phyloP scores from a whole-genome alignment of 2,888 invertebrate genomes.

The Neocrepidodera transversa region DNA sequence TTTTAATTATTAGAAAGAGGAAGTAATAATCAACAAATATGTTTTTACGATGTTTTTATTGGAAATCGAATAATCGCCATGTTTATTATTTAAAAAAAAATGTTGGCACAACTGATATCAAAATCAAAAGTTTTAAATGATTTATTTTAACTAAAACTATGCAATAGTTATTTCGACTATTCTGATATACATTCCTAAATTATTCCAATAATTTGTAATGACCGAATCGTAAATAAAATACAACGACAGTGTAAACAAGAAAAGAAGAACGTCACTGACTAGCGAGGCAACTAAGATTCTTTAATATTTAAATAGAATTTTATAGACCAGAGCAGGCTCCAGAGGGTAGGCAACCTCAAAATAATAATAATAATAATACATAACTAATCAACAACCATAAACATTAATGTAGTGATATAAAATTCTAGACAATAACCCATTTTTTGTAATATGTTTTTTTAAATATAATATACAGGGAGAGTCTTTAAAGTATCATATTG shows the following conservation, averaged over 20 bases:
- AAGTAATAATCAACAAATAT: no score
- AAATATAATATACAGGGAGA: no score
- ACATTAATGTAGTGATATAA: no score
- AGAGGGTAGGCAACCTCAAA: neutral
- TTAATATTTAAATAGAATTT: constrained; percentile 48
- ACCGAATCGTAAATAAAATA: constrained; percentile 34
- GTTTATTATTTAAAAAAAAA: neutral
- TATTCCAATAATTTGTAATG: constrained; percentile 39
- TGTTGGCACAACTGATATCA: constrained; percentile 5
- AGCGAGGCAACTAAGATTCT: constrained; percentile 50
- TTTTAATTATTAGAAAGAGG: no score
- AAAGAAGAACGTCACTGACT: constrained; percentile 50
- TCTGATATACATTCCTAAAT: constrained; percentile 25
- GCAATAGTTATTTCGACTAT: neutral
- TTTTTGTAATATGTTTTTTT: no score
- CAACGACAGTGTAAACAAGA: constrained; percentile 45
- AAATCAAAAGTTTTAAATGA: constrained; percentile 2
- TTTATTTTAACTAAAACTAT: constrained; percentile 9
- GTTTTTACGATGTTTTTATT: no score
- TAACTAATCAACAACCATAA: no score
- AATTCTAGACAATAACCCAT: no score
- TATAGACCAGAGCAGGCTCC: neutral
- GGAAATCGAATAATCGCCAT: neutral
- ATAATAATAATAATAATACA: no score
- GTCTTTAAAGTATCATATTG: no score